A percentile compares a stretch with the other conserved stretches of the same genome.
These are phyloP conservation scores for Diadegma fenestrale DNA, from an alignment of 2,888 invertebrate genomes.

Conservation along the genomic window DNA sequence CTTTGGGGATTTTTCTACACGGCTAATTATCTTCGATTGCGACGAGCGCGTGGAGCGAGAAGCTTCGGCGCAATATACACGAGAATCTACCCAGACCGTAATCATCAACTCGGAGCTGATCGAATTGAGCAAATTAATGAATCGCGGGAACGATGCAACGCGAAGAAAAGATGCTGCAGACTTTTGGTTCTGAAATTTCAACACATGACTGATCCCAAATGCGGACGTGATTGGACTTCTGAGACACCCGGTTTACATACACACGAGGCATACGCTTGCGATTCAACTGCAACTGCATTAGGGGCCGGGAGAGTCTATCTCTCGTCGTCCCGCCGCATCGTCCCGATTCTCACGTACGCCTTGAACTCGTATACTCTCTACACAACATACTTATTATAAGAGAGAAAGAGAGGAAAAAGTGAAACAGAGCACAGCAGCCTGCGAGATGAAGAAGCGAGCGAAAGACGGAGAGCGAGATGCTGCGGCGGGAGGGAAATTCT, in stretches of 20 bases:
- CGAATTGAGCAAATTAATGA: neutral
- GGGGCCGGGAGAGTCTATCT: conserved; percentile 75
- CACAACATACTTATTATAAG: conserved; percentile 75
- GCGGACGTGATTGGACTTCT: neutral
- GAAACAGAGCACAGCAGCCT: conserved; percentile 37
- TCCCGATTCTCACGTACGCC: conserved; percentile 83
- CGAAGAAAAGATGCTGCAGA: neutral
- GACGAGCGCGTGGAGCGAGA: neutral
- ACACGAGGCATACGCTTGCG: conserved; percentile 20
- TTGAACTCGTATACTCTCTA: conserved; percentile 72
- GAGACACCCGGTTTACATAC: conserved; percentile 20
- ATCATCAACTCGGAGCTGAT: neutral
- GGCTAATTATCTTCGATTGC: neutral
- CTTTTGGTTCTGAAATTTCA: neutral
- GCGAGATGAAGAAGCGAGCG: conserved; percentile 37
- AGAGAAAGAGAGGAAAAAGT: conserved; percentile 47
- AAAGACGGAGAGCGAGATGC: conserved; percentile 21
- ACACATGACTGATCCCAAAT: neutral
- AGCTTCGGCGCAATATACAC: neutral
- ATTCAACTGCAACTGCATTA: conserved; percentile 64
- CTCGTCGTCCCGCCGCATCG: conserved; percentile 71
- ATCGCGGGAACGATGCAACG: neutral
- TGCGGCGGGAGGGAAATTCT: conserved; percentile 63
- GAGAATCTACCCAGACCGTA: too few relatives aligned
- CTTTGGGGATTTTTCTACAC: neutral